These are phyloP conservation scores for Meganola albula DNA, from an alignment of 2,888 invertebrate species.

Conservation along the genomic window DNA sequence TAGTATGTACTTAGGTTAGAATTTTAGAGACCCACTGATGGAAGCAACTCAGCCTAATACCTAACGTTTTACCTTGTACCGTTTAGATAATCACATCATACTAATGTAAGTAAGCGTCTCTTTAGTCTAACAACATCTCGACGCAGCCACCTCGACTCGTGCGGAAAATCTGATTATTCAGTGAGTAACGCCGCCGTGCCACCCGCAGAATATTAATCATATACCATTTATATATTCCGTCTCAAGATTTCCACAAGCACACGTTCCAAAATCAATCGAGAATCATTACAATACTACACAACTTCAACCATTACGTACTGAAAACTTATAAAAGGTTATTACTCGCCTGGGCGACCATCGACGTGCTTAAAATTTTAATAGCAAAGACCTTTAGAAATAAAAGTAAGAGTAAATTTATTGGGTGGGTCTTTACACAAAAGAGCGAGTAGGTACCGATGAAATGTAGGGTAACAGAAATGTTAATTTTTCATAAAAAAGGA, in stretches of 20 bases:
- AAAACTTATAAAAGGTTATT: constrained; percentile 44
- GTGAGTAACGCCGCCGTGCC: constrained; percentile 44
- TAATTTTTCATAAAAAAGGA: too few relatives aligned
- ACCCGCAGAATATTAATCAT: constrained; percentile 53
- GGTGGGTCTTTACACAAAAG: constrained; percentile 6
- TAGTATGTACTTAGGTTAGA: too few relatives aligned
- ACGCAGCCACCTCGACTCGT: constrained; percentile 41
- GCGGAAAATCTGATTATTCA: constrained; percentile 55
- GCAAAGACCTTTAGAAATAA: constrained; percentile 19
- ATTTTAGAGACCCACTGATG: too few relatives aligned
- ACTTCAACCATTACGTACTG: constrained; percentile 37
- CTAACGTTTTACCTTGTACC: too few relatives aligned
- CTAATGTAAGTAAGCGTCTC: constrained; percentile 27
- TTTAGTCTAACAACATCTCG: constrained; percentile 39
- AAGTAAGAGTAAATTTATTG: constrained; percentile 30
- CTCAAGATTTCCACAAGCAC: constrained; percentile 46
- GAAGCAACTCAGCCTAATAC: too few relatives aligned
- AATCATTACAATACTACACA: constrained; percentile 50
- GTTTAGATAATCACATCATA: constrained; percentile 23
- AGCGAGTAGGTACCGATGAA: constrained; percentile 9
- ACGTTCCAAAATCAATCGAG: constrained; percentile 36
- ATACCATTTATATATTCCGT: constrained; percentile 34
- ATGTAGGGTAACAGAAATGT: constrained; percentile 12
- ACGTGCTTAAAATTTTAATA: constrained; percentile 23
- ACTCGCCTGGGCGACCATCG: constrained; percentile 32